Evolutionary conservation across 1,140 invertebrate genomes (phyloP).

Genomic region (Acromyrmex charruanus): DNA sequence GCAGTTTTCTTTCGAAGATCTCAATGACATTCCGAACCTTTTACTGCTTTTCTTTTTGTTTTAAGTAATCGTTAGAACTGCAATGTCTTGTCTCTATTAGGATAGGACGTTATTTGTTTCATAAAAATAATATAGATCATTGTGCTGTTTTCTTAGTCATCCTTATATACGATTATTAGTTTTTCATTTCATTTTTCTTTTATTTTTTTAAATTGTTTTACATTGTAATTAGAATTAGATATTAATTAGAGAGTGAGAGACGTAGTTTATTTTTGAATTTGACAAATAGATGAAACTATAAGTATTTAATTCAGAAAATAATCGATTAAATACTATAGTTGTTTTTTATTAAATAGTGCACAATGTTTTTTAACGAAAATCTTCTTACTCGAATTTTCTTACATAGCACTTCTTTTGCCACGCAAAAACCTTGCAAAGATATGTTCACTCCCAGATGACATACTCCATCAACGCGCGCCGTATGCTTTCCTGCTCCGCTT

Average conservation of each 20-base stretch:
- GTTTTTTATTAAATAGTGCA: neutral
- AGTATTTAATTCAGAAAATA: neutral
- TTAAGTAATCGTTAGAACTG: neutral
- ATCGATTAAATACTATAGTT: neutral
- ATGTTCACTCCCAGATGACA: conserved; percentile 39
- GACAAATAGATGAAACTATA: neutral
- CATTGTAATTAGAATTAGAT: neutral
- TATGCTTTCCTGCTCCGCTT: conserved; percentile 49
- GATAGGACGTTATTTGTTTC: neutral
- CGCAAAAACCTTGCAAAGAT: conserved; percentile 25
- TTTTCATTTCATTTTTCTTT: neutral
- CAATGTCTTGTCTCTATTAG: neutral
- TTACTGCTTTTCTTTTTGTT: neutral
- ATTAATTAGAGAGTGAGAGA: neutral
- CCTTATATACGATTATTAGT: neutral
- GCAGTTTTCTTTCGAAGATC: conserved; percentile 72
- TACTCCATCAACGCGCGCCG: conserved; percentile 54
- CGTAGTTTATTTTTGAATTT: neutral
- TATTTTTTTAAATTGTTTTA: neutral
- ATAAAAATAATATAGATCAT: neutral
- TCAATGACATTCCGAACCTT: conserved; percentile 23
- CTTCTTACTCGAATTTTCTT: conserved; percentile 10
- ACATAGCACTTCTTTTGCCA: neutral
- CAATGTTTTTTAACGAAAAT: neutral
- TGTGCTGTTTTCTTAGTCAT: neutral